Percentiles rank a stretch among this genome's conserved stretches.
Conservation (phyloP, 2,888 invertebrate species). For the Acanthococcus lagerstroemiae region DNA sequence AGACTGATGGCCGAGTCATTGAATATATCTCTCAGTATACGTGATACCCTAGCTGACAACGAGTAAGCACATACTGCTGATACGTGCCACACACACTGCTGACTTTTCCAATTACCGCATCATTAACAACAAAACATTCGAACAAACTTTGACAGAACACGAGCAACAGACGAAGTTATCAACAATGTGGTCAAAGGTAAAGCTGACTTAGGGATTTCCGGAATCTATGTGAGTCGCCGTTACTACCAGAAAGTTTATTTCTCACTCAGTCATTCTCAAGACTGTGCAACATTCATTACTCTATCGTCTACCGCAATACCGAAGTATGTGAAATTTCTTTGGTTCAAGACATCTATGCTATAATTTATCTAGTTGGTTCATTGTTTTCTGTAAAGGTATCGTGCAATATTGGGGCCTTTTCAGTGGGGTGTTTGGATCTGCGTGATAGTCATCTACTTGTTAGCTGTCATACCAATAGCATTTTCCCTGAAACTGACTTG, state of each 20-base stretch:
- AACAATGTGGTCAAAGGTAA: conserved; percentile 40
- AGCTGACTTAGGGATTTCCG: conserved; percentile 60
- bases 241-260: conserved; percentile 48
- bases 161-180: conserved; percentile 27
- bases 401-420: conserved; percentile 73
- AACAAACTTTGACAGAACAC: conserved; percentile 25
- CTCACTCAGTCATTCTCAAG: conserved; percentile 56
- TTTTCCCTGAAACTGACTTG: conserved; percentile 62
- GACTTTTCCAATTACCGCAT: too few species aligned
- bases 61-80: conserved; percentile 49
- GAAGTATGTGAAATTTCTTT: conserved; percentile 44
- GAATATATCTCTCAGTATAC: conserved; percentile 62
- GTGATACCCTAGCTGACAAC: conserved; percentile 43
- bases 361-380: neutral
- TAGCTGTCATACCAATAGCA: conserved; percentile 63
- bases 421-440: conserved; percentile 72
- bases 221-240: conserved; percentile 56
- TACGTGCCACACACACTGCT: too few species aligned
- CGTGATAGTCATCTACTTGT: conserved; percentile 57
- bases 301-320: conserved; percentile 67
- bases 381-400: conserved; percentile 50
- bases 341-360: neutral
- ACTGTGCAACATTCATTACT: conserved; percentile 68
- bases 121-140: too few species aligned
- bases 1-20: conserved; percentile 52